Evolutionary conservation across 2,797 vertebrate genomes (phyloP).

Genomic region (Urocyon cinereoargenteus): DNA sequence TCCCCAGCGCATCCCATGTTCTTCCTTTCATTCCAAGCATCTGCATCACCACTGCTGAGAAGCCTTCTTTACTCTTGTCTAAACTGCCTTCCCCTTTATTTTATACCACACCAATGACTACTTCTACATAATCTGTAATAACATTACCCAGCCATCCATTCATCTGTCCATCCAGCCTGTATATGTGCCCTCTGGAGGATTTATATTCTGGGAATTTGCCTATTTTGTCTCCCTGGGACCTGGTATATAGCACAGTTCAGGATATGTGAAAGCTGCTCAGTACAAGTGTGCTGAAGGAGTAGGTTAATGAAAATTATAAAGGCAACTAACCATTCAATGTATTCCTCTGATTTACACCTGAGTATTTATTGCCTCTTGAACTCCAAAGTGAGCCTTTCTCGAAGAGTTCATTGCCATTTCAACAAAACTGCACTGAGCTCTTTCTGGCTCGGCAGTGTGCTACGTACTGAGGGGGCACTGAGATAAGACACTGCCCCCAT

Average conservation of each 20-base stretch:
- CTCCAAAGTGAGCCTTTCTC: background rate
- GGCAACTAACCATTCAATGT: background rate
- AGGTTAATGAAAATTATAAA: background rate
- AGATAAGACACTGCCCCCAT: background rate
- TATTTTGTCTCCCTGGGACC: background rate
- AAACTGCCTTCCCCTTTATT: background rate
- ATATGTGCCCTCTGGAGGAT: background rate
- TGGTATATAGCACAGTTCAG: background rate
- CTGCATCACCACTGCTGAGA: background rate
- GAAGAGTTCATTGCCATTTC: background rate
- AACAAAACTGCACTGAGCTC: background rate
- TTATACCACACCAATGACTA: background rate
- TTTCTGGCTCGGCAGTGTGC: background rate
- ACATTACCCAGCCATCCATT: background rate
- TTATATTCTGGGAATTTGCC: background rate
- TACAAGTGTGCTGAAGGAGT: conserved; percentile 4
- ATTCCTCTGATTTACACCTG: background rate
- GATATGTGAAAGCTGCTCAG: background rate
- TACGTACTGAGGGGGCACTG: background rate
- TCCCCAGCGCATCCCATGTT: background rate
- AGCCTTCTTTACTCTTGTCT: background rate
- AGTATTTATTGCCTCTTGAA: background rate
- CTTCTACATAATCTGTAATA: background rate
- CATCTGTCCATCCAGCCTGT: background rate
- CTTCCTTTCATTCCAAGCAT: background rate